Base-by-base conservation (phyloP, 2,113 vertebrate species). In the Sphyrna mokarran region DNA sequence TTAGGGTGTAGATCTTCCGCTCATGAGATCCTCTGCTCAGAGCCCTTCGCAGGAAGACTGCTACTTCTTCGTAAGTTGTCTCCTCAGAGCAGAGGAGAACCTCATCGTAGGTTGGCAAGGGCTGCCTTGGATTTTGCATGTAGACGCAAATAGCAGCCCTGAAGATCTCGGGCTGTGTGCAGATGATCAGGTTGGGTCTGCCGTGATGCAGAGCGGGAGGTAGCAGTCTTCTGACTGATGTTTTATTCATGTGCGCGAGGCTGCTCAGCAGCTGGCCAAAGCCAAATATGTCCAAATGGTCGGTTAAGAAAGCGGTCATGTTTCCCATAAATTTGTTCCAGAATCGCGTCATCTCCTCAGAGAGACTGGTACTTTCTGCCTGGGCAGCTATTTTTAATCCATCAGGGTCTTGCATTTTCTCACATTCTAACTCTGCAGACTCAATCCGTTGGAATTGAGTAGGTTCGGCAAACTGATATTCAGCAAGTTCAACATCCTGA, bases 11-110 rank as follows among this genome's bases (percentile, higher is more conserved):
- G 70, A 98, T 98, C 96, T 97, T 98, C 95, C 96, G 96, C 61
- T 37, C 96, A 63, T 2, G 72, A 43, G 96, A 86, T 10, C 95
- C 95, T 89, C 96, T 96, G 14, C 96, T 91, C 6, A 98, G 96
- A 96, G 97, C 97, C 96, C 98, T 96, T n/a, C 97, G 97, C 23
- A 98, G 96, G 70, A 98, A 97, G 95, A 98, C 97, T 96, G 98
- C 97, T 33, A 98, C 97, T 72, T 98, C 97, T 76, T 98, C 98
- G 89, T 97, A 96, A 43, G 97, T 96, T 33, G 98, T 98, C 33
- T 97, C 96, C 4, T 97, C 97, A 9, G 96, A 96, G 96, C 98
- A 98, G 69, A 98, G 96, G 5, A 98, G 96, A 33, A 98, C 97
- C 96, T 98, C 98, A 0, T 98, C 98, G 9, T 96, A 95, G 1